Evolutionary conservation across 2,113 vertebrate genomes (phyloP).

Genomic region (Lepus americanus): DNA sequence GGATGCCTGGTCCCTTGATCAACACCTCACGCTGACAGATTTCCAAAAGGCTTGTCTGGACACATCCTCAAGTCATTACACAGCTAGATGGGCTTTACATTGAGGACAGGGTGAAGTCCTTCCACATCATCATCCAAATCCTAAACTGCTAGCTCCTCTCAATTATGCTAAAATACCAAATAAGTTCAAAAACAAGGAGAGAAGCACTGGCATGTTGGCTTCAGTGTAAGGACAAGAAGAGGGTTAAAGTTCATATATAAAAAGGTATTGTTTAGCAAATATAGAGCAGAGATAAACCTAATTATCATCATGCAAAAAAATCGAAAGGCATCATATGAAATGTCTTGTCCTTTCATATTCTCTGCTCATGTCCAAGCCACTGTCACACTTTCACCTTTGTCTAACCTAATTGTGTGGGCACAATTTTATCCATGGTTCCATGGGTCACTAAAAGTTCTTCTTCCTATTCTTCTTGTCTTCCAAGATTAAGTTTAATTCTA

Average conservation of each 20-base stretch:
- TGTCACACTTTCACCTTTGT: background rate
- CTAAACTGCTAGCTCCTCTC: background rate
- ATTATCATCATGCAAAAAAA: background rate
- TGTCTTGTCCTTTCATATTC: background rate
- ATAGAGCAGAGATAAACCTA: background rate
- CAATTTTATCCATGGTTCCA: background rate
- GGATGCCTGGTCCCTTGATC: background rate
- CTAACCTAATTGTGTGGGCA: background rate
- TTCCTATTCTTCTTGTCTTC: background rate
- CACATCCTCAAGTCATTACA: background rate
- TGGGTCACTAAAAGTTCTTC: background rate
- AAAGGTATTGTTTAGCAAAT: background rate
- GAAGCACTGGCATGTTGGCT: background rate
- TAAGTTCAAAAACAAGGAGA: background rate
- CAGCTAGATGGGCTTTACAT: background rate
- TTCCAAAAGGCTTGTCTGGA: constrained; percentile 11
- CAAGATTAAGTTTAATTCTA: background rate
- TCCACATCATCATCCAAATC: background rate
- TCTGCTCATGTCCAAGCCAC: background rate
- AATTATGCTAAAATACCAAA: background rate
- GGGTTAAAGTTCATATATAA: background rate
- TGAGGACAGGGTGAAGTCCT: constrained; percentile 26
- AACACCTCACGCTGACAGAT: background rate
- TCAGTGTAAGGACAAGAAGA: background rate
- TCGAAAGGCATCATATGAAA: background rate